phyloP scores from a whole-genome alignment of 2,113 vertebrate genomes.

The Lophotis ruficrista region DNA sequence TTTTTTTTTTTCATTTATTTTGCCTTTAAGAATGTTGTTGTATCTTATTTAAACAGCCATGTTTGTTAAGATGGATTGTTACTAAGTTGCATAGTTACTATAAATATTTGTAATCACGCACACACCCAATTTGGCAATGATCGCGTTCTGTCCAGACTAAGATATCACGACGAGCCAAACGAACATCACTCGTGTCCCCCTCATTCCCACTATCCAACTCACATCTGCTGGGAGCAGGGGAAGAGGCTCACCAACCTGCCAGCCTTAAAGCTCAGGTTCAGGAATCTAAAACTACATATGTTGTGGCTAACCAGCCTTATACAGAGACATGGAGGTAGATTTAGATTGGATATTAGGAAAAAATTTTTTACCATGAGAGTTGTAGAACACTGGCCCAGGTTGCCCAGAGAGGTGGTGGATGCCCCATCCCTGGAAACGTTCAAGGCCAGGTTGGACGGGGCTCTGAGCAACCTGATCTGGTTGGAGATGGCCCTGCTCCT shows the following conservation, averaged over 20 bases:
- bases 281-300: not conserved
- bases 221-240: rapidly evolving
- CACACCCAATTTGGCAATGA: not conserved
- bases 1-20: not conserved
- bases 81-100: not conserved
- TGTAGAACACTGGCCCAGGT: no score
- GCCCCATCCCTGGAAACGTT: no score
- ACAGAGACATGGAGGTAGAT: no score
- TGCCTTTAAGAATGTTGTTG: not conserved
- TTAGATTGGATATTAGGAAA: no score
- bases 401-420: no score
- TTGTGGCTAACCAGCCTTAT: not conserved
- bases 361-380: no score
- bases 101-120: constrained; percentile 22
- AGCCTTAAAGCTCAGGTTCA: not conserved
- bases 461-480: no score
- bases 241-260: not conserved
- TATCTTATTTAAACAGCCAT: not conserved
- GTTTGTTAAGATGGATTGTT: not conserved
- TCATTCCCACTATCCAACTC: not conserved
- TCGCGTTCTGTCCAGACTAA: not conserved
- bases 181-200: rapidly evolving
- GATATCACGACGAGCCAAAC: not conserved
- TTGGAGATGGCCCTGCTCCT: no score
- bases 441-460: no score